Percentiles rank a stretch among this genome's conserved stretches.
phyloP scores from a whole-genome alignment of 2,797 vertebrate species.

The Coendou prehensilis region DNA sequence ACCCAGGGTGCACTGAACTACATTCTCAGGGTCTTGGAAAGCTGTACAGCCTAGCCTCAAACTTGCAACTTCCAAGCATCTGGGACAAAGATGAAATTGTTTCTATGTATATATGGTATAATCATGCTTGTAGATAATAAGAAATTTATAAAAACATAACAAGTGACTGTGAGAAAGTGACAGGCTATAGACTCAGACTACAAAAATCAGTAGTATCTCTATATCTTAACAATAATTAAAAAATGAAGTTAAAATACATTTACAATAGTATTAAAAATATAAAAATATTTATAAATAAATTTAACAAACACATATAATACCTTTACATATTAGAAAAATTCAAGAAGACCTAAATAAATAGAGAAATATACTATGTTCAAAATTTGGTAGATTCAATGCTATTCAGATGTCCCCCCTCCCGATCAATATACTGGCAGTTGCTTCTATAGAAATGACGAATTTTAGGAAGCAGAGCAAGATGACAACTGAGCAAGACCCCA shows the following conservation, averaged over 20 bases:
- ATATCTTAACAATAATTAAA: not conserved
- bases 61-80: not conserved
- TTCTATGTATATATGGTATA: not conserved
- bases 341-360: not conserved
- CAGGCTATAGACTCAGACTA: not conserved
- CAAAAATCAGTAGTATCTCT: not conserved
- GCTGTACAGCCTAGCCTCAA: not conserved
- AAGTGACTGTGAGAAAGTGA: not conserved
- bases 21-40: not conserved
- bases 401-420: not conserved
- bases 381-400: not conserved
- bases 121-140: not conserved
- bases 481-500: not conserved
- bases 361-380: not conserved
- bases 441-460: not conserved
- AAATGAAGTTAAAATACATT: not conserved
- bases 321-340: not conserved
- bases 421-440: not conserved
- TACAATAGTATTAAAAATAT: not conserved
- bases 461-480: not conserved
- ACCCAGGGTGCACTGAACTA: not conserved
- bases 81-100: not conserved
- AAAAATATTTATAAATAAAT: conserved; percentile 21
- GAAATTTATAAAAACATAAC: conserved; percentile 3
- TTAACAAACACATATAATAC: not conserved